Conservation (phyloP, 2,113 vertebrate species). For the Hepsetus odoe region DNA sequence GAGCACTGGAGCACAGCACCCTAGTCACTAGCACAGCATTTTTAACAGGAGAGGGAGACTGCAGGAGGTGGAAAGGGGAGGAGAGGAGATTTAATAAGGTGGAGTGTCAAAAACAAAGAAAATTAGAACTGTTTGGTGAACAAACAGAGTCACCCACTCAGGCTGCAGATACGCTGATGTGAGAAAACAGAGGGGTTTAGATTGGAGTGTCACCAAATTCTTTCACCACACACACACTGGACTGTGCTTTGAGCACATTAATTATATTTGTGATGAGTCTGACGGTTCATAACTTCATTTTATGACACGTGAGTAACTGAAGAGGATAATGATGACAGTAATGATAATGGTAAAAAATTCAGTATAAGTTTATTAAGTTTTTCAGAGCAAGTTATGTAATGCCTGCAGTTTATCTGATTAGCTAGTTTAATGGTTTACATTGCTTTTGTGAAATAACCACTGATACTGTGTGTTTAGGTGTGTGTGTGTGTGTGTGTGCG, state of each 20-base stretch:
- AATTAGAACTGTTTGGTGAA: slow-evolving; percentile 32
- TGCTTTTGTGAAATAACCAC: neutral
- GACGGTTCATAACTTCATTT: too few species aligned
- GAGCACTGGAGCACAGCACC: slow-evolving; percentile 43
- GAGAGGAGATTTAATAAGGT: slow-evolving; percentile 54
- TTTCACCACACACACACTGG: neutral
- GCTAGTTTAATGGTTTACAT: neutral
- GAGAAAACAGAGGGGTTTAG: neutral
- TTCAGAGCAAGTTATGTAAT: too few species aligned
- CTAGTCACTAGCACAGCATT: slow-evolving; percentile 47
- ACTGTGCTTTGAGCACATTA: neutral
- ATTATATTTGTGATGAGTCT: neutral
- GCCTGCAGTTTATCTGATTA: neutral
- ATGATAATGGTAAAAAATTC: neutral
- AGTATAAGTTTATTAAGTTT: too few species aligned
- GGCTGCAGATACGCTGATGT: slow-evolving; percentile 16
- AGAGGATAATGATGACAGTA: too few species aligned
- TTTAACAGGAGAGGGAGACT: slow-evolving; percentile 44
- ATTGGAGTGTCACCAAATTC: slow-evolving; percentile 16
- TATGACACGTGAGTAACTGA: too few species aligned
- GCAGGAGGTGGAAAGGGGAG: slow-evolving; percentile 40
- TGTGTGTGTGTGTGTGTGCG: slow-evolving; percentile 27
- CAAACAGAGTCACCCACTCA: slow-evolving; percentile 19
- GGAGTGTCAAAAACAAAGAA: slow-evolving; percentile 32
- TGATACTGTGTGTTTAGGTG: neutral